Base-by-base conservation (phyloP, 2,888 invertebrate species). In the Thymelicus sylvestris region DNA sequence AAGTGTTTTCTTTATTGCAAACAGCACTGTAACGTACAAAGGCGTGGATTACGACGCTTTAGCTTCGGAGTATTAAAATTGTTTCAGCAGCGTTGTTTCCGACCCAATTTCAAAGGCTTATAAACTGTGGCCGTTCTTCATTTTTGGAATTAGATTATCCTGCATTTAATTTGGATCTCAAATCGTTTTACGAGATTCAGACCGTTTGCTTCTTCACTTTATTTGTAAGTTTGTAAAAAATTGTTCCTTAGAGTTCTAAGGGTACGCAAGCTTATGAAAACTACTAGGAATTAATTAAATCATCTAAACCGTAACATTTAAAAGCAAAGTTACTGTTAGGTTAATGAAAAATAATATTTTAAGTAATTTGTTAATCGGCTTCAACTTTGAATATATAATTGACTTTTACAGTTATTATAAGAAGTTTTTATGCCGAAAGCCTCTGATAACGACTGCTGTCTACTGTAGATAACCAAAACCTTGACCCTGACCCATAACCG, bases 51-150 rank as follows among this genome's bases (percentile, higher is more conserved):
- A 63, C 72, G 67, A 67, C 67, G 67, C 67, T 72, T 72, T 65
- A 67, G 72, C 67, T 72, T 67, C 72, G 60, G 60, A 72, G 75
- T 77, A 75, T 77, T 76, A 77, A 78, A 78, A 77, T 76, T 74
- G 75, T 75, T 77, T 75, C 76, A 74, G 75, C 74, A 75, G 67
- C 72, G 73, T 74, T 76, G 73, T 77, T 75, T 69, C 72, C 74
- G 74, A 76, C 76, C 77, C 73, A 75, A 78, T 75, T 78, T 73
- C 74, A 67, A 73, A 72, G 73, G 75, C 74, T 78, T 77, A 75
- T 70, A 66, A 70, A 70, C 60, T 70, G 70, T 61, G 70, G 60
- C 60, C 60, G 44, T 70, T 66, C 65, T 65, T 70, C 65, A 70
- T 70, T 70, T 70, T 70, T 70, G 60, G 70, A 70, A 70, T 70